phyloP scores from a whole-genome alignment of 35 echinoderm and acorn worm genomes.

The Heliocidaris tuberculata region DNA sequence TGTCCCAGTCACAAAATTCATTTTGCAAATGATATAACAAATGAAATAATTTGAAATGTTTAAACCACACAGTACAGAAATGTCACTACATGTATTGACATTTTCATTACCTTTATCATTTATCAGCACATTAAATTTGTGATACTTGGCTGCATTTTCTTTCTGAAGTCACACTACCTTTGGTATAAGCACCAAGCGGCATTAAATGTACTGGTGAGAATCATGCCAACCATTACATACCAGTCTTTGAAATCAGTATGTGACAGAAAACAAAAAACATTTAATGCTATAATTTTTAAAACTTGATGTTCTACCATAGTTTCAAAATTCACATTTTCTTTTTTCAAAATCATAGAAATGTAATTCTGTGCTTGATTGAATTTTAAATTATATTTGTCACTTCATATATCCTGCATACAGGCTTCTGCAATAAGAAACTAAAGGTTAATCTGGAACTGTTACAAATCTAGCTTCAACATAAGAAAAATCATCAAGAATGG shows the following conservation, averaged over 20 bases:
- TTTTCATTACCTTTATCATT: too few species aligned
- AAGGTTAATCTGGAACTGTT: neutral
- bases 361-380: neutral
- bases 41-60: too few species aligned
- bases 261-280: neutral
- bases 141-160: too few species aligned
- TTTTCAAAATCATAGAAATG: neutral
- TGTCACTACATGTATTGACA: too few species aligned
- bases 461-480: neutral
- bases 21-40: too few species aligned
- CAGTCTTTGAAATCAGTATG: neutral
- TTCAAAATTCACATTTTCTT: neutral
- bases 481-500: neutral
- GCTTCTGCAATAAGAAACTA: neutral
- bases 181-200: too few species aligned
- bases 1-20: too few species aligned
- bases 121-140: too few species aligned
- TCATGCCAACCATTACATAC: neutral
- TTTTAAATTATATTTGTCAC: neutral
- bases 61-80: too few species aligned
- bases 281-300: too few species aligned
- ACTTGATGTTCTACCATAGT: too few species aligned
- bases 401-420: neutral
- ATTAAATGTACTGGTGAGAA: neutral
- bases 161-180: too few species aligned